Conservation (phyloP, 2,113 vertebrate species). For the Zeus faber region DNA sequence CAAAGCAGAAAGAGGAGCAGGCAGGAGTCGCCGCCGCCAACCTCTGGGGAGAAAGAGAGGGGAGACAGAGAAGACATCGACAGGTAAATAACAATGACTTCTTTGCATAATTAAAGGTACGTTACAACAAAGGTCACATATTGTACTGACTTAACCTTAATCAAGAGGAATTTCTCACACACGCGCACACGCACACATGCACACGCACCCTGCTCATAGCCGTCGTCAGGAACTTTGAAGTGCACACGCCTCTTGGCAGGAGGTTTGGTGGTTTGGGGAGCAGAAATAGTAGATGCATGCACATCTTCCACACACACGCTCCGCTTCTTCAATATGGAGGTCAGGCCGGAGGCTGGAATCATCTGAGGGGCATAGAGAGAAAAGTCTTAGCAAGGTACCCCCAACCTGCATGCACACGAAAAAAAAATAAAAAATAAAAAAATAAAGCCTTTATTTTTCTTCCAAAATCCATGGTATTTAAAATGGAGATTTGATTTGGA, state of each 20-base stretch:
- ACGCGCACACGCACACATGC: too few relatives aligned
- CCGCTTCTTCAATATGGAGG: slow-evolving; percentile 94
- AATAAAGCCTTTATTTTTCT: neutral
- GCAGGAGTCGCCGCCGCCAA: slow-evolving; percentile 88
- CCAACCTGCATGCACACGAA: too few relatives aligned
- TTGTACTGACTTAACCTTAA: too few relatives aligned
- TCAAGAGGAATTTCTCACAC: too few relatives aligned
- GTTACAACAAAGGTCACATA: too few relatives aligned
- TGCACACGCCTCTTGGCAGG: slow-evolving; percentile 84
- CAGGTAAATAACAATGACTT: neutral
- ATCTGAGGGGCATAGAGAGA: slow-evolving; percentile 66
- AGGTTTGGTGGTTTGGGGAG: slow-evolving; percentile 64
- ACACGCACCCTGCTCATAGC: slow-evolving; percentile 85
- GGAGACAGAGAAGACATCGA: neutral
- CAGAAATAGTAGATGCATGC: slow-evolving; percentile 58
- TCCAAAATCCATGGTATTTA: neutral
- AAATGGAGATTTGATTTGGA: neutral
- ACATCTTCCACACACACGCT: slow-evolving; percentile 40
- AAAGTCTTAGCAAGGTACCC: too few relatives aligned
- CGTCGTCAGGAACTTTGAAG: slow-evolving; percentile 89
- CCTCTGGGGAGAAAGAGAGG: slow-evolving; percentile 76
- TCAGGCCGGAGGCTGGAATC: slow-evolving; percentile 82
- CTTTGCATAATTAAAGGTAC: neutral
- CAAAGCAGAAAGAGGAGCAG: slow-evolving; percentile 91
- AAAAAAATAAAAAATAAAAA: neutral